Percentiles rank a stretch among this genome's conserved stretches.
These are phyloP conservation scores for Emydura subglobosa DNA, from an alignment of 2,113 vertebrate genomes.

Conservation along the genomic window DNA sequence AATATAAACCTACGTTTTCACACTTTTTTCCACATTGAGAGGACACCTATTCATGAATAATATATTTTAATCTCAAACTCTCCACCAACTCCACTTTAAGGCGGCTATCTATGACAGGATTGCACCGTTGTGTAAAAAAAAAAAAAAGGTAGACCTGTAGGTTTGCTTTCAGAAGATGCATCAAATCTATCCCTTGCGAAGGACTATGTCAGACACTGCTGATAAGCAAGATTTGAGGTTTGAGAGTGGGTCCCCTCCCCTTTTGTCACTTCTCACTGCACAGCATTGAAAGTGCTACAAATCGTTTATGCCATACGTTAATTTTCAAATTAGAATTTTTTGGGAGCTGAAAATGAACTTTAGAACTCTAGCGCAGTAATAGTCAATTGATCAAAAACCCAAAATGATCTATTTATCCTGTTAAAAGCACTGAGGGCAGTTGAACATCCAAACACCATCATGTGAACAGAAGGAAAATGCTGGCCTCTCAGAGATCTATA, in stretches of 20 bases:
- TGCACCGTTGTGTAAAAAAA: neutral
- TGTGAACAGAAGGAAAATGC: neutral
- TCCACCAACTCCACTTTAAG: neutral
- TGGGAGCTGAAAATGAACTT: no score
- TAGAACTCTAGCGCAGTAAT: neutral
- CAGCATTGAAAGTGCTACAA: neutral
- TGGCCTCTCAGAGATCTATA: neutral
- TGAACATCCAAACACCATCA: neutral
- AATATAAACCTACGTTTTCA: neutral
- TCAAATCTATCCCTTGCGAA: neutral
- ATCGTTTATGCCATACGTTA: neutral
- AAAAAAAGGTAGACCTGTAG: neutral
- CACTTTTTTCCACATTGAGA: neutral
- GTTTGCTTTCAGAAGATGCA: neutral
- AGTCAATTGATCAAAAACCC: neutral
- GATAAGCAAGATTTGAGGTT: neutral
- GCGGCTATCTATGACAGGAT: rapidly evolving
- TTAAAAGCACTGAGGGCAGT: neutral
- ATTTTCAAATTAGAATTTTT: neutral
- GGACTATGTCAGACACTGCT: neutral
- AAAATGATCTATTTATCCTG: neutral
- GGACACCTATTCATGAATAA: neutral
- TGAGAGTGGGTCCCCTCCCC: neutral
- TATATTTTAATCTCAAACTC: neutral
- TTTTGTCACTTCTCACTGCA: neutral